phyloP scores from a whole-genome alignment of 2,797 vertebrate species.

The Lutjanus campechanus region DNA sequence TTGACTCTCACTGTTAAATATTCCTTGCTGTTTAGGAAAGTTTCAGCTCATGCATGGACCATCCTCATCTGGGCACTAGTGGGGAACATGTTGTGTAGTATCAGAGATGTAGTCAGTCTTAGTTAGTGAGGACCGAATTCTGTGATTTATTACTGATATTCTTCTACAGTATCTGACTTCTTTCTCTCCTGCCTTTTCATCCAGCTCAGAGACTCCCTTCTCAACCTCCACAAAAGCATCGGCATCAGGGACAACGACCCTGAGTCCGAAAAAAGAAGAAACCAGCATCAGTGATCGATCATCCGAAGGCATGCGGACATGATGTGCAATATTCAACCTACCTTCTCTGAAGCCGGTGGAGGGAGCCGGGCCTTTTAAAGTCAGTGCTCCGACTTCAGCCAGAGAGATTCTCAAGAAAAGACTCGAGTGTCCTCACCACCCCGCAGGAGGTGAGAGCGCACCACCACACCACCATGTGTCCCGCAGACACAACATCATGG shows the following conservation, averaged over 20 bases:
- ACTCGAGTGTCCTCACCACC: conserved; percentile 25
- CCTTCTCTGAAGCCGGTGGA: not conserved
- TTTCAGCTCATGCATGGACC: too few species aligned
- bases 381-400: not conserved
- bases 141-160: too few species aligned
- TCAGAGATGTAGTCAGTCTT: too few species aligned
- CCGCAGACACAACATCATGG: conserved; percentile 20
- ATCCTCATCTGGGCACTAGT: too few species aligned
- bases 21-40: too few species aligned
- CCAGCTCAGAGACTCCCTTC: conserved; percentile 93
- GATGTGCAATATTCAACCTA: conserved; percentile 50
- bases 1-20: too few species aligned
- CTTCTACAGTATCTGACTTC: not conserved
- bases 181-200: conserved; percentile 1
- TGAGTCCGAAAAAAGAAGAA: conserved; percentile 88
- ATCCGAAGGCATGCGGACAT: conserved; percentile 10
- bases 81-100: too few species aligned
- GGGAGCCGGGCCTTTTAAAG: not conserved
- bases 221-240: conserved; percentile 91
- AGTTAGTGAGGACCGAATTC: too few species aligned
- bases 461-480: conserved; percentile 48
- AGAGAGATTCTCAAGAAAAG: not conserved
- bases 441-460: conserved; percentile 70
- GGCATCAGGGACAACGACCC: conserved; percentile 86
- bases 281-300: conserved; percentile 84